Percentiles rank a stretch among this genome's conserved stretches.
These are phyloP conservation scores for Megaceryle alcyon DNA, from an alignment of 2,797 vertebrate species.

Conservation along the genomic window DNA sequence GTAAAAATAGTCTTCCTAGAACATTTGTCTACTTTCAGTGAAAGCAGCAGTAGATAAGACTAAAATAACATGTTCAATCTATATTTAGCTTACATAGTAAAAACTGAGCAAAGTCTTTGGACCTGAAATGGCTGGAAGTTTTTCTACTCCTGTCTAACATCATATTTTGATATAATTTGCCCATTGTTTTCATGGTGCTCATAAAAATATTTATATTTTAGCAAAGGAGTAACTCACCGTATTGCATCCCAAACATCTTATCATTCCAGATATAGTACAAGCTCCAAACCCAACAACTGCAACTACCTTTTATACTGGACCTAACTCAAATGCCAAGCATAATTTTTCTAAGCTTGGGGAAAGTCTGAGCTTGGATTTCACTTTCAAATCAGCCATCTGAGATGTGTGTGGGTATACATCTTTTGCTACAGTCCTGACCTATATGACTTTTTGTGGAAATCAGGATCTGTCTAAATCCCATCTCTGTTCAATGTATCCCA, in stretches of 20 bases:
- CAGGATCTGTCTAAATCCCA: background rate
- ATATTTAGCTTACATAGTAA: conserved; percentile 18
- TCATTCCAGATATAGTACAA: background rate
- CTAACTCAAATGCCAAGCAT: background rate
- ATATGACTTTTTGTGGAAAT: background rate
- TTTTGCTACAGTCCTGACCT: background rate
- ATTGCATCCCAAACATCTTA: conserved; percentile 3
- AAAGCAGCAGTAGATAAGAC: background rate
- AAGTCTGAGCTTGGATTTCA: background rate
- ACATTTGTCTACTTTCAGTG: background rate
- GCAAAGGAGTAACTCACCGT: background rate
- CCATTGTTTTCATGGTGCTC: background rate
- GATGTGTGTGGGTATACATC: background rate
- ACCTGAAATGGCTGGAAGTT: background rate
- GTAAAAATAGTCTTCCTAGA: background rate
- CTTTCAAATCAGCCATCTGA: background rate
- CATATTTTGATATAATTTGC: background rate
- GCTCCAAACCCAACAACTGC: background rate
- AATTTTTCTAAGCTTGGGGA: background rate
- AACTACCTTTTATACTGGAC: background rate
- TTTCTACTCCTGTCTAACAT: background rate
- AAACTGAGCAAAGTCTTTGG: background rate
- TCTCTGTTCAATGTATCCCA: background rate
- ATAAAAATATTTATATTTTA: background rate
- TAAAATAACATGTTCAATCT: conserved; percentile 5